Conservation (phyloP, 2,113 vertebrate genomes). For the Heterotilapia buettikoferi region DNA sequence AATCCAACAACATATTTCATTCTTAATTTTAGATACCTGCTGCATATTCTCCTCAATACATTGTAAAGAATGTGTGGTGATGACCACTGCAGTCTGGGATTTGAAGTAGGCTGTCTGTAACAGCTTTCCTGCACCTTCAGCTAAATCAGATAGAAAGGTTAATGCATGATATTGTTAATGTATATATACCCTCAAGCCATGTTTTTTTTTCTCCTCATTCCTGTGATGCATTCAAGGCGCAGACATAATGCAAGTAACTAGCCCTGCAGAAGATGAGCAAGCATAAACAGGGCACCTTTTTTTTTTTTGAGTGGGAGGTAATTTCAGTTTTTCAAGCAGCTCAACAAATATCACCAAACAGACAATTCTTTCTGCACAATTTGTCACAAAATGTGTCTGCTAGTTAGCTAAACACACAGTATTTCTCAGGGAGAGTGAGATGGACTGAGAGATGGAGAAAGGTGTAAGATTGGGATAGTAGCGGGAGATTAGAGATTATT, state of each 20-base stretch:
- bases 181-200: background rate
- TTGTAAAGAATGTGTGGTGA: background rate
- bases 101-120: background rate
- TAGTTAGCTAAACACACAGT: background rate
- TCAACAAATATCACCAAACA: background rate
- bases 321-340: background rate
- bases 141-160: background rate
- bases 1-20: background rate
- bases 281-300: background rate
- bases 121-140: background rate
- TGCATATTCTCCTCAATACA: background rate
- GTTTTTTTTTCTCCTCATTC: background rate
- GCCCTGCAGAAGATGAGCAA: background rate
- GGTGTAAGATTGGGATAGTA: background rate
- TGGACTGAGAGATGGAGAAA: background rate
- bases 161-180: background rate
- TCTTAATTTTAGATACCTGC: background rate
- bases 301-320: background rate
- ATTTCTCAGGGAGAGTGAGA: background rate
- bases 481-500: background rate
- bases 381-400: background rate
- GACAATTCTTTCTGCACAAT: background rate
- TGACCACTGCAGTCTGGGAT: background rate
- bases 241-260: background rate
- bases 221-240: background rate